Conservation (phyloP, 2,797 vertebrate species). For the Hoplostethus atlanticus region DNA sequence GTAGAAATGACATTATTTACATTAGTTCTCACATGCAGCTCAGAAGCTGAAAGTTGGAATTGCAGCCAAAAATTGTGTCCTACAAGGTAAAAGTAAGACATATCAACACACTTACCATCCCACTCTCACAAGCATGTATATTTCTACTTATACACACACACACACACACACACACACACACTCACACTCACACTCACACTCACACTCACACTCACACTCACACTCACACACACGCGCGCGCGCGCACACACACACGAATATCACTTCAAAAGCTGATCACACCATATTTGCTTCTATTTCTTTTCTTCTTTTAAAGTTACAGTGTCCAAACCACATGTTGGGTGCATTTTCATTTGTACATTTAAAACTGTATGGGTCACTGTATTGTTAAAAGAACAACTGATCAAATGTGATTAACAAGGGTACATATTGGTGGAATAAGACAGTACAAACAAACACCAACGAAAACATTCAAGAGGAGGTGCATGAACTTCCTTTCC, state of each 20-base stretch:
- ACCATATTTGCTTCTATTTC: slow-evolving; percentile 47
- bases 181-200: slow-evolving; percentile 23
- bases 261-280: slow-evolving; percentile 61
- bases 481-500: slow-evolving; percentile 59
- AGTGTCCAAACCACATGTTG: slow-evolving; percentile 71
- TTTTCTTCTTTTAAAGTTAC: slow-evolving; percentile 67
- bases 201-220: slow-evolving; percentile 18
- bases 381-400: slow-evolving; percentile 58
- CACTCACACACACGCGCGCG: slow-evolving; percentile 29
- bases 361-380: slow-evolving; percentile 66
- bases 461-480: slow-evolving; percentile 67
- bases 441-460: slow-evolving; percentile 65
- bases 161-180: slow-evolving; percentile 26
- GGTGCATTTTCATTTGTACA: slow-evolving; percentile 68
- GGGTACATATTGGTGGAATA: slow-evolving; percentile 64
- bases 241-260: slow-evolving; percentile 25
- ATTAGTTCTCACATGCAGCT: slow-evolving; percentile 87
- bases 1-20: slow-evolving; percentile 89
- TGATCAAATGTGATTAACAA: slow-evolving; percentile 65
- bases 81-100: slow-evolving; percentile 66
- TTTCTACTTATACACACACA: slow-evolving; percentile 5
- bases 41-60: slow-evolving; percentile 78
- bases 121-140: slow-evolving; percentile 25
- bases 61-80: slow-evolving; percentile 76
- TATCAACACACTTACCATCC: slow-evolving; percentile 44